Percentiles rank a stretch among this genome's conserved stretches.
phyloP scores from a whole-genome alignment of 37 sponge, comb jelly and placozoan species.

The Tethya wilhelma region DNA sequence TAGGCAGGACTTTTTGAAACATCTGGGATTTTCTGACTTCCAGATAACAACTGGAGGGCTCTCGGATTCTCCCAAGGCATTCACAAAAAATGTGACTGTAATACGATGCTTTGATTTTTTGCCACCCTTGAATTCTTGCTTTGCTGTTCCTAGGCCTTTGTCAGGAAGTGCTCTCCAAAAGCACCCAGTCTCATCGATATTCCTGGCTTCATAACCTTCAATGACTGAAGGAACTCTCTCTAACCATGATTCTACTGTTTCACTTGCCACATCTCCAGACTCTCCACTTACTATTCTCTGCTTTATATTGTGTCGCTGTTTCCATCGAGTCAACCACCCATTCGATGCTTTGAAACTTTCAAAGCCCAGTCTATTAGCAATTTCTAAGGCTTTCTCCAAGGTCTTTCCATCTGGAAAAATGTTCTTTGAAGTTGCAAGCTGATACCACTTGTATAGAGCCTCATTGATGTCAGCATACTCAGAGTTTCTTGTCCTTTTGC shows the following conservation, averaged over 20 bases:
- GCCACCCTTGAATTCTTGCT: slow-evolving; percentile 59
- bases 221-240: slow-evolving; percentile 28
- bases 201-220: slow-evolving; percentile 16
- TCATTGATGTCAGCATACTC: slow-evolving; percentile 43
- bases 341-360: slow-evolving; percentile 56
- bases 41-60: slow-evolving; percentile 26
- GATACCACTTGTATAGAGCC: slow-evolving; percentile 40
- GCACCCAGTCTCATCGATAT: slow-evolving; percentile 43
- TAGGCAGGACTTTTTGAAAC: slow-evolving; percentile 49
- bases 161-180: slow-evolving; percentile 74
- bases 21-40: slow-evolving; percentile 41
- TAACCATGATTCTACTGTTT: slow-evolving; percentile 49
- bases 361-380: slow-evolving; percentile 31
- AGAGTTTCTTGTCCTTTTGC: slow-evolving; percentile 6
- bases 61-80: slow-evolving; percentile 46
- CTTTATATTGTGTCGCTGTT: slow-evolving; percentile 32
- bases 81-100: slow-evolving; percentile 58
- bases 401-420: slow-evolving; percentile 41
- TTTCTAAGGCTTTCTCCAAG: slow-evolving; percentile 61
- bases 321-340: slow-evolving; percentile 61
- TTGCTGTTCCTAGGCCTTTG: slow-evolving; percentile 41
- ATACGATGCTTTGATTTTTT: slow-evolving; percentile 58
- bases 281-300: slow-evolving; percentile 34
- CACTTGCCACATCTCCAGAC: slow-evolving; percentile 34
- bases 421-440: slow-evolving; percentile 28